These are phyloP conservation scores for Heptranchias perlo DNA, from an alignment of 2,113 vertebrate species.

Conservation along the genomic window DNA sequence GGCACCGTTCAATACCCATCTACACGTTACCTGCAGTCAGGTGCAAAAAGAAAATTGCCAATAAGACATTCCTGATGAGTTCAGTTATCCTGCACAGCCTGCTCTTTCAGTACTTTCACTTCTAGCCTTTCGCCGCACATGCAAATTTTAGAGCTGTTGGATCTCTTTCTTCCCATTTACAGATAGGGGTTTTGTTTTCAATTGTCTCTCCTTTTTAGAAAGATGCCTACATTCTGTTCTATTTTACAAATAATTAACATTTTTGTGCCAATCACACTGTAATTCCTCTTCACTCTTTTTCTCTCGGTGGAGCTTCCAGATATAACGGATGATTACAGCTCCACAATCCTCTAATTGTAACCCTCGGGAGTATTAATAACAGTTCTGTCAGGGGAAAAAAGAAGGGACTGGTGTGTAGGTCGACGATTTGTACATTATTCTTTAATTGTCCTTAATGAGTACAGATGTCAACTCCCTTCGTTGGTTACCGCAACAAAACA, in stretches of 20 bases:
- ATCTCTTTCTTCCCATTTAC: background rate
- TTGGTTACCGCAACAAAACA: background rate
- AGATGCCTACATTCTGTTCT: background rate
- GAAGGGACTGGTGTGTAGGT: conserved; percentile 10
- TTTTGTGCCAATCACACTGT: background rate
- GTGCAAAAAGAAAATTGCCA: background rate
- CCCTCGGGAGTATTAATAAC: conserved; percentile 15
- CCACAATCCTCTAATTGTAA: conserved; percentile 26
- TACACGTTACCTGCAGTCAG: background rate
- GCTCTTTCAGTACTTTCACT: background rate
- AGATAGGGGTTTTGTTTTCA: background rate
- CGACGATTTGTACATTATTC: conserved; percentile 15
- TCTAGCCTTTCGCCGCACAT: background rate
- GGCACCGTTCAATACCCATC: background rate
- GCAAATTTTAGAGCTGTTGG: background rate
- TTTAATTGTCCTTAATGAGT: conserved; percentile 33
- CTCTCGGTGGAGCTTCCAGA: background rate
- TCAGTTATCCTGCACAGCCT: background rate
- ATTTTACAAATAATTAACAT: conserved; percentile 7
- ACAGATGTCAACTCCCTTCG: background rate
- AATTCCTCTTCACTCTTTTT: background rate
- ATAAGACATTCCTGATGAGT: background rate
- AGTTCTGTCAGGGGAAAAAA: conserved; percentile 18
- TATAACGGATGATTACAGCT: conserved; percentile 19
- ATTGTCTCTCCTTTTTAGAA: background rate